Percentiles rank a stretch among this genome's conserved stretches.
Evolutionary conservation across 2,113 vertebrate species (phyloP).

Genomic region (Mus pahari): DNA sequence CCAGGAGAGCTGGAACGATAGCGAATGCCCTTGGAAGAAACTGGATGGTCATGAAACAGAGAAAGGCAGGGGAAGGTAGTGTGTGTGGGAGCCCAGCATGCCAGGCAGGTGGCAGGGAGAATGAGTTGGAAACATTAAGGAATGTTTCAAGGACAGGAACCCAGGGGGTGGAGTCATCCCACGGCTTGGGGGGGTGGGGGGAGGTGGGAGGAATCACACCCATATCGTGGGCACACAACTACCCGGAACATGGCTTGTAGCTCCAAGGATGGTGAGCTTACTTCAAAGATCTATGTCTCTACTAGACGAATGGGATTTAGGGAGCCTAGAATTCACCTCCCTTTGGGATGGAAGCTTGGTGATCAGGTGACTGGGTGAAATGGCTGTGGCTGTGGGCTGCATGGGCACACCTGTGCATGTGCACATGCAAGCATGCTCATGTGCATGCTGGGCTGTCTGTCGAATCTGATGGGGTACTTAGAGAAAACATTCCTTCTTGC

Average conservation of each 20-base stretch:
- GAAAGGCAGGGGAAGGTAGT: slow-evolving; percentile 1
- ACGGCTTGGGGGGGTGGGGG: not conserved
- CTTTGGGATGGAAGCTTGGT: slow-evolving; percentile 63
- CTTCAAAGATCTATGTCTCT: slow-evolving; percentile 20
- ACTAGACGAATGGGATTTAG: slow-evolving; percentile 23
- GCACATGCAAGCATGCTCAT: slow-evolving; percentile 64
- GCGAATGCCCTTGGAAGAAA: slow-evolving; percentile 75
- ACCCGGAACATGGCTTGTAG: not conserved
- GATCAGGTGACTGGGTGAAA: slow-evolving; percentile 56
- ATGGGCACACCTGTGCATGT: slow-evolving; percentile 66
- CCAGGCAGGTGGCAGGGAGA: slow-evolving; percentile 51
- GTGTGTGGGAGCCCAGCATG: slow-evolving; percentile 43
- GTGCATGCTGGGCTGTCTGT: slow-evolving; percentile 79
- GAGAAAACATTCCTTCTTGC: slow-evolving; percentile 72
- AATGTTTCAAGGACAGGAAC: slow-evolving; percentile 39
- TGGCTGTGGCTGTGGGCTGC: slow-evolving; percentile 67
- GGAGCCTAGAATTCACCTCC: slow-evolving; percentile 46
- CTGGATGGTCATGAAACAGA: slow-evolving; percentile 37
- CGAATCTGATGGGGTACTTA: slow-evolving; percentile 42
- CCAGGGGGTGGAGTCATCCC: slow-evolving; percentile 57
- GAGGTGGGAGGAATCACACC: slow-evolving; percentile 38
- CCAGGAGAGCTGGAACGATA: slow-evolving; percentile 66
- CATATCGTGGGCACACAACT: not conserved
- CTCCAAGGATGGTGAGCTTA: slow-evolving; percentile 43
- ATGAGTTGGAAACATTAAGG: slow-evolving; percentile 49